Evolutionary conservation across 1,140 invertebrate genomes (phyloP), one percentile per base, ranked within the genome.

Genomic region (Battus philenor): DNA sequence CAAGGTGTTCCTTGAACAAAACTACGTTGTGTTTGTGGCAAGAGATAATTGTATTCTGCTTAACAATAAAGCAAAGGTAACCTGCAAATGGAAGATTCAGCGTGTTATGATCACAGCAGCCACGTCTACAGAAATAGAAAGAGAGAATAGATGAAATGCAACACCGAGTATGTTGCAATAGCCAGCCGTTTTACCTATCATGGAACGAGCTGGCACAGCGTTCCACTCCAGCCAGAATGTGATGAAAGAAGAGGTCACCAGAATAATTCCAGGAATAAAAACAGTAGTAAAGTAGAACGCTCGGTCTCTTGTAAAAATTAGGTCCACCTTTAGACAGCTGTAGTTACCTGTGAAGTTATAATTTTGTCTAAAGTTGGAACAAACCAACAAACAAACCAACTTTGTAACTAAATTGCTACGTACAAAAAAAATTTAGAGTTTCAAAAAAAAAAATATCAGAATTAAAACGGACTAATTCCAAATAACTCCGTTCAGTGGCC

Each of bases 181-280:
- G 65, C 70, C 70, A 70, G 64, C 64, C 83, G 81, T 78, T 77
- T 91, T 88, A 93, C 92, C 93, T 89, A 93, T 93, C 92, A 93
- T 93, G 67, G 94, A 94, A 79, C 94, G 90, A 57, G 94, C 94
- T 64, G 94, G 94, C 59, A 95, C 94, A 36, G 94, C 94, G 86
- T 96, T 96, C 93, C 94, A 95, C 86, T 96, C 94, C 68, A 96
- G 89, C 94, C 94, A 96, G 87, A 96, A 96, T 59, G 94, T 95
- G 85, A 96, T 95, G 90, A 95, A 96, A 48, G 94, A 95, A 71
- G 93, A 95, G 56, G 94, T 95, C 68, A 96, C 94, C 80, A 96
- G 89, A 77, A 96, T 95, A 69, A 95, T 95, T 64, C 94, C 94
- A 47, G 94, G 94, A 75, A 95, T 95, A 90, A 96, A 96, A 69